Evolutionary conservation across 2,888 invertebrate genomes (phyloP).

Genomic region (Nephrotoma guestfalica): DNA sequence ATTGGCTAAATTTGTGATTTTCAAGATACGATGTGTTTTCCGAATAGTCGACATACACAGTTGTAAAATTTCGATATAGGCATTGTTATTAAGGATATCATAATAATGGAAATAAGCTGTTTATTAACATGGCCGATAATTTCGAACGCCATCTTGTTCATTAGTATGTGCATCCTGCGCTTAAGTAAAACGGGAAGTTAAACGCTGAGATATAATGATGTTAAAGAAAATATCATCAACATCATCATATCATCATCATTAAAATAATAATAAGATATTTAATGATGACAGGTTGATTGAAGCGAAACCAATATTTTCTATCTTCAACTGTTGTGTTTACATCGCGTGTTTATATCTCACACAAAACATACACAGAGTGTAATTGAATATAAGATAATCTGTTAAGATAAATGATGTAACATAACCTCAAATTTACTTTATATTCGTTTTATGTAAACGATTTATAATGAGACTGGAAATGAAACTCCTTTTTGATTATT

Average conservation of each 20-base stretch:
- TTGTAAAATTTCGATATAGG: not conserved
- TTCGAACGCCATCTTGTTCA: not conserved
- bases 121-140: not conserved
- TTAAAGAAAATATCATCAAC: not conserved
- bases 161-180: not conserved
- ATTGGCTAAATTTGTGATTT: not conserved
- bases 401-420: constrained; percentile 1
- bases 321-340: not conserved
- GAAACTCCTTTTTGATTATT: not conserved
- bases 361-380: not conserved
- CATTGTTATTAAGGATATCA: not conserved
- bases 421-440: not conserved
- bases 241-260: not conserved
- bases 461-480: not conserved
- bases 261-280: not conserved
- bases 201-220: not conserved
- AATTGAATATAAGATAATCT: not conserved
- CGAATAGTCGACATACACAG: not conserved
- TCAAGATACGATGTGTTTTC: not conserved
- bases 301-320: not conserved
- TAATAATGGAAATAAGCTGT: not conserved
- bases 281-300: constrained; percentile 3
- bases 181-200: not conserved
- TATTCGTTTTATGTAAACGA: not conserved
- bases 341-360: not conserved